phyloP scores from a whole-genome alignment of 2,113 vertebrate genomes.

The Lagopus muta region DNA sequence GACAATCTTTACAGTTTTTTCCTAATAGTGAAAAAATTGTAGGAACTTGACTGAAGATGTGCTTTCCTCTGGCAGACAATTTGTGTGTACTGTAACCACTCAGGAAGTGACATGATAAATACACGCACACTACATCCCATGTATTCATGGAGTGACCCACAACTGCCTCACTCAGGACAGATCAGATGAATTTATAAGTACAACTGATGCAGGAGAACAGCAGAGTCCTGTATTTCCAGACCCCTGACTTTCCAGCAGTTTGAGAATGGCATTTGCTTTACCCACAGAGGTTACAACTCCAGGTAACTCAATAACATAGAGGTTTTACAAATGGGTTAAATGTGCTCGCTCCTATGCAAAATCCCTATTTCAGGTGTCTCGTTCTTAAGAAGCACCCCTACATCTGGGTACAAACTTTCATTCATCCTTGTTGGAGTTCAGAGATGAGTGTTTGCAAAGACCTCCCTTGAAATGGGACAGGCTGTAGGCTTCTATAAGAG shows the following conservation, averaged over 20 bases:
- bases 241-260: background rate
- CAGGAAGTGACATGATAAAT: background rate
- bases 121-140: background rate
- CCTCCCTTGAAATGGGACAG: fast-evolving
- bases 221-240: background rate
- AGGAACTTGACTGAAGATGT: background rate
- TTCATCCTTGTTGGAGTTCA: background rate
- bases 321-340: background rate
- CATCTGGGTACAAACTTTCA: background rate
- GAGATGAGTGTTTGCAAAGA: background rate
- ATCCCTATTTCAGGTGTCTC: background rate
- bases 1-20: background rate
- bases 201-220: background rate
- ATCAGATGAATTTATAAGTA: background rate
- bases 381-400: background rate
- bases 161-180: background rate
- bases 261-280: background rate
- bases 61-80: background rate
- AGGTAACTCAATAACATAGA: background rate
- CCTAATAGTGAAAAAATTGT: background rate
- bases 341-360: background rate
- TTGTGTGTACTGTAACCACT: background rate
- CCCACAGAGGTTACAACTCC: background rate
- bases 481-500: background rate
- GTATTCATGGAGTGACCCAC: background rate